Evolutionary conservation across 2,797 vertebrate genomes (phyloP).

Genomic region (Pogonophryne albipinna): DNA sequence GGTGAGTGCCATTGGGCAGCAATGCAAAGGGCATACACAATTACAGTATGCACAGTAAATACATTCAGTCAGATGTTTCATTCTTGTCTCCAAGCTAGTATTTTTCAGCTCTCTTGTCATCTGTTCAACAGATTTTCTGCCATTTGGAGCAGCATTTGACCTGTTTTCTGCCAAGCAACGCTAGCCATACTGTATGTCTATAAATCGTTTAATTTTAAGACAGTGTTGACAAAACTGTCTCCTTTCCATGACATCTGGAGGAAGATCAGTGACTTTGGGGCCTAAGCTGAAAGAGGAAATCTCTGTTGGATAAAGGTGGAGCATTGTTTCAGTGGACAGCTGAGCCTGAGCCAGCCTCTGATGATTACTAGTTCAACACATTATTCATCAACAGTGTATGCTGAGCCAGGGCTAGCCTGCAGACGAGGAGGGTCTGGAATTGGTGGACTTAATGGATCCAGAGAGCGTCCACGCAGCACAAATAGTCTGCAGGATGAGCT

Average conservation of each 20-base stretch:
- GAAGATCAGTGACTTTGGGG: conserved; percentile 38
- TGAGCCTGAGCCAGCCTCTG: conserved; percentile 25
- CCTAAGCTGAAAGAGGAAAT: conserved; percentile 32
- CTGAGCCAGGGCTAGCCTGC: conserved; percentile 22
- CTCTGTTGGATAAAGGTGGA: conserved; percentile 27
- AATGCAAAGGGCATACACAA: conserved; percentile 39
- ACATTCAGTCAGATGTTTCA: conserved; percentile 36
- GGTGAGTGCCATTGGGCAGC: conserved; percentile 62
- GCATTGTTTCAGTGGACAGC: conserved; percentile 24
- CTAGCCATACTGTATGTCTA: conserved; percentile 13
- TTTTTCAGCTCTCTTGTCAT: conserved; percentile 17
- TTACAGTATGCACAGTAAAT: conserved; percentile 40
- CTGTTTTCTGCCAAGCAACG: conserved; percentile 34
- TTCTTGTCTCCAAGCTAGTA: conserved; percentile 18
- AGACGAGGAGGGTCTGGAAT: conserved; percentile 43
- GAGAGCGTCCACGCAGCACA: conserved; percentile 42
- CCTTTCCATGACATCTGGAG: conserved; percentile 47
- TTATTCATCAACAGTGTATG: conserved; percentile 42
- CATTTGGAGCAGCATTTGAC: conserved; percentile 27
- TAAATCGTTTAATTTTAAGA: conserved; percentile 52
- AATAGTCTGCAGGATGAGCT: conserved; percentile 43
- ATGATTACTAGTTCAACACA: conserved; percentile 44
- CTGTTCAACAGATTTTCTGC: conserved; percentile 41
- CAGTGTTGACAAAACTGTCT: conserved; percentile 56
- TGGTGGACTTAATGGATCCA: conserved; percentile 49